Percentiles rank a stretch among this genome's conserved stretches.
These are phyloP conservation scores for Halcyon leucocephala DNA, from an alignment of 2,797 vertebrate species.

Conservation along the genomic window DNA sequence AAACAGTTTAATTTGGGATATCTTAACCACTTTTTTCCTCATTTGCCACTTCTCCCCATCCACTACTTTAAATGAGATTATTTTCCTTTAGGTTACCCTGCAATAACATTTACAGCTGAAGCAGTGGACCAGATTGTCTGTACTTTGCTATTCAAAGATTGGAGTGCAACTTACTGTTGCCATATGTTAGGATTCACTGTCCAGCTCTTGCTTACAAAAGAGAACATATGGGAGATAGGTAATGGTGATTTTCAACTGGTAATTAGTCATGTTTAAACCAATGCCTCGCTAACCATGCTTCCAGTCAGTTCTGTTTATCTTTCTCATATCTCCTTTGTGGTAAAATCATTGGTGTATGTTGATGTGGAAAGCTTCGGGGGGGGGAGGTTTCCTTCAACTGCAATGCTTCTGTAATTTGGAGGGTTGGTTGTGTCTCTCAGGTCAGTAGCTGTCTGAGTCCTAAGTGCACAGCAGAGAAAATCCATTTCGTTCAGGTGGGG, in stretches of 20 bases:
- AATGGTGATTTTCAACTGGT: slow-evolving; percentile 43
- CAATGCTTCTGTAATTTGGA: background rate
- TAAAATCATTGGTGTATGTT: background rate
- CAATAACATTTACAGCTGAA: background rate
- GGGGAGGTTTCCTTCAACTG: fast-evolving
- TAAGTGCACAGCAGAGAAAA: background rate
- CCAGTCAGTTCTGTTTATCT: background rate
- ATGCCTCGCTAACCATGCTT: background rate
- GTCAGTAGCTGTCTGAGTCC: background rate
- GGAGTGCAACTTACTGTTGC: slow-evolving; percentile 34
- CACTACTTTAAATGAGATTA: background rate
- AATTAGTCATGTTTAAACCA: slow-evolving; percentile 25
- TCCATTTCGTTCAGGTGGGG: background rate
- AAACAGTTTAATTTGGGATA: background rate
- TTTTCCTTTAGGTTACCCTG: background rate
- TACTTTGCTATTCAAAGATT: background rate
- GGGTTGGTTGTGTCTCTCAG: background rate
- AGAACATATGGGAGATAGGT: slow-evolving; percentile 43
- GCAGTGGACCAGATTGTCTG: slow-evolving; percentile 12
- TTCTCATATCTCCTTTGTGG: background rate
- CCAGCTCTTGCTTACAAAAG: slow-evolving; percentile 37
- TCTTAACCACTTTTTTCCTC: background rate
- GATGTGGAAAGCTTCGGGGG: background rate
- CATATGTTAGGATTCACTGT: slow-evolving; percentile 44
- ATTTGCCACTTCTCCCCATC: background rate